Conservation (phyloP, 2,797 vertebrate species). For the Epinephelus malabaricus region DNA sequence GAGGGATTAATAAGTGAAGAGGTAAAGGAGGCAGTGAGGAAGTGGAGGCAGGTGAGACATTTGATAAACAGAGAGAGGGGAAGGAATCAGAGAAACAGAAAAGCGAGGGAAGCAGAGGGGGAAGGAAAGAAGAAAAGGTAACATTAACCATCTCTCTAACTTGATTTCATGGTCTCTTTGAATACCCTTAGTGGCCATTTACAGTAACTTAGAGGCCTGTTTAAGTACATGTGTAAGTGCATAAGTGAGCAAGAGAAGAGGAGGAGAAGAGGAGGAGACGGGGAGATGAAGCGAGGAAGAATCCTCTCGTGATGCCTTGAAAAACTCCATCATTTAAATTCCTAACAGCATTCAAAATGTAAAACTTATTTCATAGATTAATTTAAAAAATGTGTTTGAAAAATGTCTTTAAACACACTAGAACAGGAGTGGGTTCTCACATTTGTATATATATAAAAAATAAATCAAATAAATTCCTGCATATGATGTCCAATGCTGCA, state of each 20-base stretch:
- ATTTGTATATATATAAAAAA: not conserved
- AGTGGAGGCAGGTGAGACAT: slow-evolving; percentile 50
- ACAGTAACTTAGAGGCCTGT: slow-evolving; percentile 45
- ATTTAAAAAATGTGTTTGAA: slow-evolving; percentile 9
- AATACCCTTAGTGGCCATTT: slow-evolving; percentile 44
- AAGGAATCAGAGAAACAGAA: not conserved
- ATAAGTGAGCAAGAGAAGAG: slow-evolving; percentile 12
- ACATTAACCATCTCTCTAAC: slow-evolving; percentile 48
- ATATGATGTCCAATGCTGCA: slow-evolving; percentile 52
- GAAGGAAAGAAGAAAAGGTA: slow-evolving; percentile 24
- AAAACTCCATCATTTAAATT: not conserved
- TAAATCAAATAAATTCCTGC: slow-evolving; percentile 31
- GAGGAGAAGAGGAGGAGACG: not conserved
- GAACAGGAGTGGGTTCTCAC: slow-evolving; percentile 26
- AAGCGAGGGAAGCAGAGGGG: not conserved
- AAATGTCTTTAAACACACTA: not conserved
- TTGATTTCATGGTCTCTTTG: slow-evolving; percentile 49
- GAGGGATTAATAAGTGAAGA: slow-evolving; percentile 58
- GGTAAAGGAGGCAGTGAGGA: slow-evolving; percentile 46
- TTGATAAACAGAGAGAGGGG: slow-evolving; percentile 14
- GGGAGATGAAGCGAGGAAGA: slow-evolving; percentile 3
- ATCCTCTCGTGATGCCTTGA: not conserved
- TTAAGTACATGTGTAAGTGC: slow-evolving; percentile 31
- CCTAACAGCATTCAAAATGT: slow-evolving; percentile 8
- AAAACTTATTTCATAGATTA: slow-evolving; percentile 16